These are phyloP conservation scores for Epistrophe grossulariae DNA, from an alignment of 2,888 invertebrate genomes.

Conservation along the genomic window DNA sequence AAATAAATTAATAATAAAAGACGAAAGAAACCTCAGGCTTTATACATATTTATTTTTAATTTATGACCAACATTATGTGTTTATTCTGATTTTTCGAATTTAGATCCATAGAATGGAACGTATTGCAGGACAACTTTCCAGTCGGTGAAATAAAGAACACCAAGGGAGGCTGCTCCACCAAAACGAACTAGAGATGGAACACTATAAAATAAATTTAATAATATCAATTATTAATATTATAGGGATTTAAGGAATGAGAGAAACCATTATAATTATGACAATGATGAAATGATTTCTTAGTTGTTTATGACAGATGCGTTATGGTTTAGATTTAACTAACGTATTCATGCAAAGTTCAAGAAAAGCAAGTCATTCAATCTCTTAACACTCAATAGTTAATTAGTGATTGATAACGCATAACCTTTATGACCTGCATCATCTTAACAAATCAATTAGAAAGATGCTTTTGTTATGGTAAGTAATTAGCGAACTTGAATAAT, in stretches of 20 bases:
- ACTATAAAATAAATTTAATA: constrained; percentile 82
- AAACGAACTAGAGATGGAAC: constrained; percentile 87
- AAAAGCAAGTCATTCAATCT: neutral
- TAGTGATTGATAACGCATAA: neutral
- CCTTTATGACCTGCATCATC: neutral
- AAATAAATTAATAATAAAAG: neutral
- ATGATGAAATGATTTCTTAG: neutral
- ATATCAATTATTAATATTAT: neutral
- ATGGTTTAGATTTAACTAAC: neutral
- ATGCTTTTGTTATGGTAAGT: neutral
- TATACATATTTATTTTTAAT: constrained; percentile 53
- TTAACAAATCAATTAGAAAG: constrained; percentile 1
- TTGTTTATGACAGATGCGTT: neutral
- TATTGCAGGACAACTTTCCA: constrained; percentile 90
- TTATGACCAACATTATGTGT: constrained; percentile 53
- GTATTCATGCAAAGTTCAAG: neutral
- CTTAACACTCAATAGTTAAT: neutral
- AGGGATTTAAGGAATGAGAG: neutral
- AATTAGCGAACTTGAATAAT: neutral
- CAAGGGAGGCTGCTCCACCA: constrained; percentile 87
- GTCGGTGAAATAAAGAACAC: constrained; percentile 90
- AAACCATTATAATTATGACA: neutral
- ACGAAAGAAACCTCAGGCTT: neutral
- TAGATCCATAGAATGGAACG: constrained; percentile 90
- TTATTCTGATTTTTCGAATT: constrained; percentile 86